Conservation (phyloP, 2,113 vertebrate genomes). For the Anhinga rufa region DNA sequence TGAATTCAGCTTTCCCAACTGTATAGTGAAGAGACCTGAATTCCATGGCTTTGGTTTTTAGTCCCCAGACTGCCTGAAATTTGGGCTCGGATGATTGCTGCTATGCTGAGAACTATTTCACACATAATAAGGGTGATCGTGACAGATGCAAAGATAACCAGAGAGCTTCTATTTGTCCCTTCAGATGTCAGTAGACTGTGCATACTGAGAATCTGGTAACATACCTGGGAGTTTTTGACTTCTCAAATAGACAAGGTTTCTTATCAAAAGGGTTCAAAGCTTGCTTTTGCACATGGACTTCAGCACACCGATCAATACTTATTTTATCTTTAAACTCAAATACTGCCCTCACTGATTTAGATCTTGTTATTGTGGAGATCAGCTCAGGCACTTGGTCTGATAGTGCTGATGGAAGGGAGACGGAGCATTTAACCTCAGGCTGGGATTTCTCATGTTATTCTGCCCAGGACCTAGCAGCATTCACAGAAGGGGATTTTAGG, state of each 20-base stretch:
- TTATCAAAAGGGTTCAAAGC: constrained; percentile 7
- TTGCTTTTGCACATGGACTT: background rate
- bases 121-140: background rate
- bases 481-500: background rate
- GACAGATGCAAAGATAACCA: background rate
- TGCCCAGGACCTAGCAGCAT: background rate
- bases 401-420: background rate
- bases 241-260: background rate
- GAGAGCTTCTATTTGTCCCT: background rate
- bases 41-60: background rate
- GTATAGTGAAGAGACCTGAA: background rate
- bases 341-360: constrained; percentile 5
- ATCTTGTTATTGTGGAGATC: constrained; percentile 1
- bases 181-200: background rate
- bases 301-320: constrained; percentile 30
- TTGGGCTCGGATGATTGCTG: background rate
- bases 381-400: background rate
- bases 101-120: background rate
- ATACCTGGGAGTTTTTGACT: background rate
- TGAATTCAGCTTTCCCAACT: background rate
- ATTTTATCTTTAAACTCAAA: constrained; percentile 37
- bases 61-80: background rate
- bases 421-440: background rate
- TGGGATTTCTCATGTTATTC: background rate
- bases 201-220: background rate